Percentiles rank a stretch among this genome's conserved stretches.
Conservation (phyloP, 2,797 vertebrate species). For the Sebastes cheni region DNA sequence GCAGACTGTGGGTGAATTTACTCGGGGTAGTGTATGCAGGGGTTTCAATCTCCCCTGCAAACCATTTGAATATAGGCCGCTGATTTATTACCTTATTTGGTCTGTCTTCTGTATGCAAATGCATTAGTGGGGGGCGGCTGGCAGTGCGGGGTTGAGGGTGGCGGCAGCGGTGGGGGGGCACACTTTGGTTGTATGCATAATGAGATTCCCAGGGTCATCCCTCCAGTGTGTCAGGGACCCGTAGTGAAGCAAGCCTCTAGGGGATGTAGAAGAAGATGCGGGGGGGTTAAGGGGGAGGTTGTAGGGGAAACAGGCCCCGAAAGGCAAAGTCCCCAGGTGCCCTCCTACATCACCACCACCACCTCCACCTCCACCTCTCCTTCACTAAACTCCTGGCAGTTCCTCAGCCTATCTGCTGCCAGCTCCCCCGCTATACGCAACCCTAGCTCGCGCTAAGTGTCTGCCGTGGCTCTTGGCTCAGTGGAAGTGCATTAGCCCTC, state of each 20-base stretch:
- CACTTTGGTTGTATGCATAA: conserved; percentile 86
- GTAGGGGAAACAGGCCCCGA: conserved; percentile 41
- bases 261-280: conserved; percentile 57
- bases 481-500: conserved; percentile 78
- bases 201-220: conserved; percentile 87
- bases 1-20: conserved; percentile 77
- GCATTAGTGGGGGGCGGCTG: conserved; percentile 63
- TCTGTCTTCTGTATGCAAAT: conserved; percentile 89
- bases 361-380: conserved; percentile 8
- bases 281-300: conserved; percentile 39
- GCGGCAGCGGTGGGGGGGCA: conserved; percentile 48
- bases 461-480: conserved; percentile 67
- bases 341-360: conserved; percentile 3
- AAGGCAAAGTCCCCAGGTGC: conserved; percentile 56
- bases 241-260: conserved; percentile 65
- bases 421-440: conserved; percentile 39
- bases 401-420: conserved; percentile 47
- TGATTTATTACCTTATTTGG: conserved; percentile 90
- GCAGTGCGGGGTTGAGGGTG: conserved; percentile 56
- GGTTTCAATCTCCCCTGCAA: conserved; percentile 81
- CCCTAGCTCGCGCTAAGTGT: conserved; percentile 53
- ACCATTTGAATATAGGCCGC: conserved; percentile 86
- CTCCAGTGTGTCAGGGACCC: conserved; percentile 80
- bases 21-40: conserved; percentile 74
- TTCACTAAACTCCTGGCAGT: conserved; percentile 54